Conservation (phyloP, 2,888 invertebrate species). For the Eubasilissa splendida region DNA sequence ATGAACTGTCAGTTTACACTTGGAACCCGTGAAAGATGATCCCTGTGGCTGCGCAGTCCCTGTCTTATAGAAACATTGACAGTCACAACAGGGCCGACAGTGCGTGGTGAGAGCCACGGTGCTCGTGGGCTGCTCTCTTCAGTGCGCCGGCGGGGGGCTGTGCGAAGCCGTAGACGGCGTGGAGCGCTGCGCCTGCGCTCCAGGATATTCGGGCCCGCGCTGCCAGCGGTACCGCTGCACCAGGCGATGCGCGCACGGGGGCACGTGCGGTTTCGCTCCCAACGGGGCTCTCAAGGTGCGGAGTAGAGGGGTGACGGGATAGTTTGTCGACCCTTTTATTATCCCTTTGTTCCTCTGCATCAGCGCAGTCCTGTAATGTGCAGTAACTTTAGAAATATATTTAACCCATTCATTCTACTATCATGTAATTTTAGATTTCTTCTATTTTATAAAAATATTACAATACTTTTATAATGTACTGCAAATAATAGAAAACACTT, state of each 20-base stretch:
- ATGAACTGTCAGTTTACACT: no score
- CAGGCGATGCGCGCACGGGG: slow-evolving; percentile 78
- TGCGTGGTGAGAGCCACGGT: slow-evolving; percentile 45
- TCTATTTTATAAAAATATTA: no score
- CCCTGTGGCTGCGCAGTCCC: no score
- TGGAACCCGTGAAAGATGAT: no score
- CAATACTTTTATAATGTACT: no score
- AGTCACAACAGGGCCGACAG: no score
- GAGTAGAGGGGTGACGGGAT: neutral
- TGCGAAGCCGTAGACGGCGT: slow-evolving; percentile 72
- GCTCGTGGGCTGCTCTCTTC: slow-evolving; percentile 68
- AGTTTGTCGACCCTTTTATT: neutral
- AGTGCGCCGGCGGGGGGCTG: slow-evolving; percentile 74
- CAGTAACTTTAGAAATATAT: neutral
- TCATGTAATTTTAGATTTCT: no score
- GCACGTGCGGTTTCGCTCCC: slow-evolving; percentile 65
- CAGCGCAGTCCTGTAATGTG: neutral
- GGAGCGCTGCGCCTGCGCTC: slow-evolving; percentile 77
- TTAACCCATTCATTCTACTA: no score
- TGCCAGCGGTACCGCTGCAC: slow-evolving; percentile 82
- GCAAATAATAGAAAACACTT: no score
- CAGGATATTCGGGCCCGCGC: slow-evolving; percentile 76
- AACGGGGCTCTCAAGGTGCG: slow-evolving; percentile 20
- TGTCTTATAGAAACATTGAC: no score
- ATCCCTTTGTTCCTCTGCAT: neutral